Percentiles rank a stretch among this genome's conserved stretches.
phyloP scores from a whole-genome alignment of 2,113 vertebrate genomes.

The Columba janthina region DNA sequence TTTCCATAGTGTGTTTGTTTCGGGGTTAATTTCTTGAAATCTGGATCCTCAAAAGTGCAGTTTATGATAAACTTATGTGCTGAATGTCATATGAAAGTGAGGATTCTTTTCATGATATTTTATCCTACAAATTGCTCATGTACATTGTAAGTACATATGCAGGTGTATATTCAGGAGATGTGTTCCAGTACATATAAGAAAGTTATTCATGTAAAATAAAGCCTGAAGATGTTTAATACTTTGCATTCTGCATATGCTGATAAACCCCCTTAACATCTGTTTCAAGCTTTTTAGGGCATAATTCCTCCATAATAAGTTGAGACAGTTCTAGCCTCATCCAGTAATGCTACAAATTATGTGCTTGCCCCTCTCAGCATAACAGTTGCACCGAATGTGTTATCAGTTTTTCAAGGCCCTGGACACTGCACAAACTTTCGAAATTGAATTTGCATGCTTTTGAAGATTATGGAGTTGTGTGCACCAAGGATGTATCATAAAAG shows the following conservation, averaged over 20 bases:
- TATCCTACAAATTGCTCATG: neutral
- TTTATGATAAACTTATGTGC: neutral
- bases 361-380: neutral
- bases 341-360: neutral
- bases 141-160: neutral
- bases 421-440: neutral
- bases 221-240: neutral
- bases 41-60: neutral
- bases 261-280: neutral
- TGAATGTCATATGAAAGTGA: neutral
- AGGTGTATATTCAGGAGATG: neutral
- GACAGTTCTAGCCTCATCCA: neutral
- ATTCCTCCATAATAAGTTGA: neutral
- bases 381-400: neutral
- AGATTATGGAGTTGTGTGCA: neutral
- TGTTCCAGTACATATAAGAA: neutral
- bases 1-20: neutral
- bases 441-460: neutral
- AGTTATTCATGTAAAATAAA: neutral
- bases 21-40: neutral
- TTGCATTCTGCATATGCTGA: neutral
- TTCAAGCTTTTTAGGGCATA: neutral
- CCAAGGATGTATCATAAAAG: neutral
- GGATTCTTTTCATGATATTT: neutral
- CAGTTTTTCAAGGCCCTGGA: neutral